Percentiles rank a stretch among this genome's conserved stretches.
These are phyloP conservation scores for Pristionchus mayeri DNA, from an alignment of 2,888 invertebrate genomes.

Conservation along the genomic window DNA sequence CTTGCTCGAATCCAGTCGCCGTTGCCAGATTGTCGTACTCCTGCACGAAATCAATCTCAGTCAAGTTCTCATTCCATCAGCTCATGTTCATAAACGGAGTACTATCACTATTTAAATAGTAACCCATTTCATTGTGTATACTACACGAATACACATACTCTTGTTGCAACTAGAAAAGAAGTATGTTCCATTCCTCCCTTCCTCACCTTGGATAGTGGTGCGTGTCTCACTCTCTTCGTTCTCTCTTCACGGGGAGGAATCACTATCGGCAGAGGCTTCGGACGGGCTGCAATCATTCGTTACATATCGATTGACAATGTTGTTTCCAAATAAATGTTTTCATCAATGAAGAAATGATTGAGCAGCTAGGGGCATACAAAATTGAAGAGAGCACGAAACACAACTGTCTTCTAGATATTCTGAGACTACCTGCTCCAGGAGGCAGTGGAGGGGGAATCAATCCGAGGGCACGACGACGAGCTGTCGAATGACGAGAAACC, in stretches of 20 bases:
- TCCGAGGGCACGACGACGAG: neutral
- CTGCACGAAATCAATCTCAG: neutral
- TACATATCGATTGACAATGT: no score
- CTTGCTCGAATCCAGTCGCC: neutral
- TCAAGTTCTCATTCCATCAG: no score
- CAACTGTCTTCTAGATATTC: no score
- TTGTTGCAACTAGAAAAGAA: neutral
- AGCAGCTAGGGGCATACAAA: no score
- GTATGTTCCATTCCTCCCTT: neutral
- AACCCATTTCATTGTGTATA: no score
- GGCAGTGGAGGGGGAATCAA: neutral
- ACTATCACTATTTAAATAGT: neutral
- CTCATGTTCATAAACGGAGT: neutral
- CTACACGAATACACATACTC: neutral
- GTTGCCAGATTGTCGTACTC: conserved; percentile 26
- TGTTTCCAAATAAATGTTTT: no score
- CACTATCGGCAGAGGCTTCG: neutral
- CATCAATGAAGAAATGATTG: no score
- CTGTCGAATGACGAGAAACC: neutral
- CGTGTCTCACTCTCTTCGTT: conserved; percentile 32
- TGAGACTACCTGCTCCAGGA: no score
- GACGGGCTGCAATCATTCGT: neutral
- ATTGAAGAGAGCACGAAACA: no score
- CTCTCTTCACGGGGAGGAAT: conserved; percentile 22
- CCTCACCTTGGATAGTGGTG: conserved; percentile 38